These are phyloP conservation scores for Chloroceryle inda DNA, from an alignment of 2,797 vertebrate genomes.

Conservation along the genomic window DNA sequence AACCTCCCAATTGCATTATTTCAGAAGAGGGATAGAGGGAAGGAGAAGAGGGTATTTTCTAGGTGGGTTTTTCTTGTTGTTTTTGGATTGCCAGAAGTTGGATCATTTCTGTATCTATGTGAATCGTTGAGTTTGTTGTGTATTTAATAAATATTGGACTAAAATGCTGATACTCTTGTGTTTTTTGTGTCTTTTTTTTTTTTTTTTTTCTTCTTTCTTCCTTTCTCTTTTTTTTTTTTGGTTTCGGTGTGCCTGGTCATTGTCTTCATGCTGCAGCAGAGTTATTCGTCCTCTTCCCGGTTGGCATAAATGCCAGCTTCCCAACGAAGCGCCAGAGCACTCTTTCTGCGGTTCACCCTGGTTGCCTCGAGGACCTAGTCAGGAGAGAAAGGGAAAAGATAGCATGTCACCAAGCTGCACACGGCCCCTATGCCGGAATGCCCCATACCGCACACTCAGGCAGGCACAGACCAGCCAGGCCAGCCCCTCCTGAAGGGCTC, in stretches of 20 bases:
- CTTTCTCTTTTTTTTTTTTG: slow-evolving; percentile 28
- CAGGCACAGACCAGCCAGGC: neutral
- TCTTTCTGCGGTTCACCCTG: slow-evolving; percentile 94
- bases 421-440: rapidly evolving
- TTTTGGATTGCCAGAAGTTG: slow-evolving; percentile 55
- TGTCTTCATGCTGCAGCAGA: slow-evolving; percentile 1
- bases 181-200: neutral
- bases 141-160: slow-evolving; percentile 83
- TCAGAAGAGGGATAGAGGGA: neutral
- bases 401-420: neutral
- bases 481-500: neutral
- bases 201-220: neutral
- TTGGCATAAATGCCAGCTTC: slow-evolving; percentile 91
- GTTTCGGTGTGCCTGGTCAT: slow-evolving; percentile 68
- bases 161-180: slow-evolving; percentile 73
- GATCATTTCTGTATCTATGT: slow-evolving; percentile 69
- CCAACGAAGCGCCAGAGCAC: slow-evolving; percentile 91
- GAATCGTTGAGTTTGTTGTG: slow-evolving; percentile 66
- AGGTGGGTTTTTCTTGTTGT: slow-evolving; percentile 30
- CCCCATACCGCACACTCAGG: rapidly evolving
- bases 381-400: neutral
- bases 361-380: slow-evolving; percentile 95
- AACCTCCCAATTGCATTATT: neutral
- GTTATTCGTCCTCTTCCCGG: slow-evolving; percentile 83
- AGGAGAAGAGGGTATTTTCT: slow-evolving; percentile 34